Evolutionary conservation across 2,797 vertebrate genomes (phyloP), one percentile per base, ranked within the genome.

Genomic region (Phrynocephalus forsythii): DNA sequence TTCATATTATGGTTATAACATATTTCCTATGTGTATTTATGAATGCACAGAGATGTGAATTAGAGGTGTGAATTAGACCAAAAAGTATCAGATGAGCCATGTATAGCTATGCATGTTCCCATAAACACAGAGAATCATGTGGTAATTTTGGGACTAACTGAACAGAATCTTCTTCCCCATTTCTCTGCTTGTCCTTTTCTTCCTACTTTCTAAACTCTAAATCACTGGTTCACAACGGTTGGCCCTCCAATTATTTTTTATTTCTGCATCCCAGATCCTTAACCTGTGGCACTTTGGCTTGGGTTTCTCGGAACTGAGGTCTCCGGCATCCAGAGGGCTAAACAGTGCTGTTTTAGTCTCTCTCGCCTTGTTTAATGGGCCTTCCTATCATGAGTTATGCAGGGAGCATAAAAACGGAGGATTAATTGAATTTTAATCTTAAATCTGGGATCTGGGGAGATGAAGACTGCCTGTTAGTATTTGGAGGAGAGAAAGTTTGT

Each of bases 31-130:
- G 8, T 1, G 44, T 11, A 16, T 77, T 86, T 28, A 6, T 5
- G 38, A 44, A 44, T 44, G 38, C 38, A 44, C 38, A 44, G 38
- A 44, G 38, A 44, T 44, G 38, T 44, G 38, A 44, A 44, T 3
- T 26, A 10, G 50, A 77, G 71, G 6, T 71, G 20, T 68, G 11
- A 10, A 48, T 66, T 48, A 63, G 28, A 73, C 38, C 68, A 56
- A 2, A 15, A 71, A 79, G 13, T 8, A 48, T 60, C 18, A 30
- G 44, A 13, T 76, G n/a, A 33, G 2, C 28, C 71, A 20, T 22
- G 72, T 81, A 69, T 73, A 82, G 77, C 72, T 66, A 63, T 30
- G 20, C 63, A 72, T 50, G 44, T 82, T 79, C 60, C 82, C 71
- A 30, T 18, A 73, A 28, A 48, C 44, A 20, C 20, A 78, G 72